Base-by-base conservation (phyloP, 2,113 vertebrate species). In the Alouatta palliata region DNA sequence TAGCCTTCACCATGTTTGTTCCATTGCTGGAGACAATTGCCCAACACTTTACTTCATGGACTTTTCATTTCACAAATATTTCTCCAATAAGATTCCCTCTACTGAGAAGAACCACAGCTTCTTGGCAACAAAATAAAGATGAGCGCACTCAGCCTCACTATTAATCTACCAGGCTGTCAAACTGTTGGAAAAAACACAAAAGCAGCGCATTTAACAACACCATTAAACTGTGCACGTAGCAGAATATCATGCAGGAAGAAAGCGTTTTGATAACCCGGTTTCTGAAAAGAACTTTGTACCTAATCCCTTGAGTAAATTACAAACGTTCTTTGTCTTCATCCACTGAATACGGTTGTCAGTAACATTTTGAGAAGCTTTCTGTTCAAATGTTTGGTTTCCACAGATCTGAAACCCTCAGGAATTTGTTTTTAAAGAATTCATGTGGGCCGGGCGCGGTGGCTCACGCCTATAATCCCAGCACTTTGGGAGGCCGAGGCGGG, bases 61-160 rank as follows among this genome's bases (percentile, higher is more conserved):
- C 20, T 97, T 97, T 86, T 43, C 58, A 86, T 82, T 88, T 95
- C 73, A 49, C 89, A 97, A 97, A 93, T 86, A 95, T 89, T 91
- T 97, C 79, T 86, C 89, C 66, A n/a, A 8, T 77, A 47, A 54
- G 61, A 84, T 77, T 90, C n/a, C 43, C 90, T 86, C 70, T 95
- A 61, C 73, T 83, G 87, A 92, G 90, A 96, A 97, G 92, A 91
- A 43, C 17, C 35, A 47, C 86, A 70, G 61, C 17, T 35, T 90
- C 47, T 84, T 96, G 96, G 94, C 97, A 97, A 21, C 20, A 40
- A 93, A 93, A 87, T 70, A 87, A 88, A 76, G 86, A 96, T 40
- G 66, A 79, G 13, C 11, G 4, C n/a, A 40, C 87, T 83, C 40
- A 37, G 89, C 47, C 79, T 79, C 56, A 49, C 64, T 37, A 11